phyloP scores from a whole-genome alignment of 2,113 vertebrate genomes.

The Dromaius novaehollandiae region DNA sequence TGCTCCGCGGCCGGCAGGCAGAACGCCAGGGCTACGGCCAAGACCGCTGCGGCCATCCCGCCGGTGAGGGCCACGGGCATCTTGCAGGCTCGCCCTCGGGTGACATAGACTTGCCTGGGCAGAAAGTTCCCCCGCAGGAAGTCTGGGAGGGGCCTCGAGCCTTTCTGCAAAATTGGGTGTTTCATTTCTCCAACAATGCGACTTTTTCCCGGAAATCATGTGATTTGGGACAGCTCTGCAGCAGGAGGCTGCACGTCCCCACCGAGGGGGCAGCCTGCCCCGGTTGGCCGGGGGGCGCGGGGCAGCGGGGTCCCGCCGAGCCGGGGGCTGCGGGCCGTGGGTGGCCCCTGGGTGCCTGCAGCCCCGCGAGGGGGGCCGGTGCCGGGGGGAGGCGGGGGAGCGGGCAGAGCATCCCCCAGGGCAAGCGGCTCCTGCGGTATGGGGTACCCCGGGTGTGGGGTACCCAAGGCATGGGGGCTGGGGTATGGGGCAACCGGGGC shows the following conservation, averaged over 20 bases:
- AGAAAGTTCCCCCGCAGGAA: fast-evolving
- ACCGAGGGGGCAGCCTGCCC: not conserved
- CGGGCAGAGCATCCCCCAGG: not conserved
- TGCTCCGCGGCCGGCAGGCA: fast-evolving
- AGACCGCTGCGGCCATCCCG: fast-evolving
- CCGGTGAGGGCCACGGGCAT: fast-evolving
- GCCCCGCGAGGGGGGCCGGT: not conserved
- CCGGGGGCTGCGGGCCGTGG: fast-evolving
- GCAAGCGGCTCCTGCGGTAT: too few relatives aligned
- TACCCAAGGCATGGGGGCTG: not conserved
- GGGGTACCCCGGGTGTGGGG: not conserved
- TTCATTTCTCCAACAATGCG: fast-evolving
- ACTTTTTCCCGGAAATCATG: not conserved
- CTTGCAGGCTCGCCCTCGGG: fast-evolving
- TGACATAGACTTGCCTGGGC: too few relatives aligned
- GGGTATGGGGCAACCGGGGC: not conserved
- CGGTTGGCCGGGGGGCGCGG: fast-evolving
- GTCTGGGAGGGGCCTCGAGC: fast-evolving
- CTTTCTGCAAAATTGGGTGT: fast-evolving
- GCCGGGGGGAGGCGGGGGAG: not conserved
- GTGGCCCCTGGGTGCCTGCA: too few relatives aligned
- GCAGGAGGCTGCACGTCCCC: fast-evolving
- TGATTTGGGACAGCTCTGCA: fast-evolving
- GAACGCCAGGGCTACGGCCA: fast-evolving
- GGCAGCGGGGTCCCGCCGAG: not conserved